Evolutionary conservation across 2,888 invertebrate species (phyloP), one percentile per base, ranked within the genome.

Genomic region (Cepaea hortensis): DNA sequence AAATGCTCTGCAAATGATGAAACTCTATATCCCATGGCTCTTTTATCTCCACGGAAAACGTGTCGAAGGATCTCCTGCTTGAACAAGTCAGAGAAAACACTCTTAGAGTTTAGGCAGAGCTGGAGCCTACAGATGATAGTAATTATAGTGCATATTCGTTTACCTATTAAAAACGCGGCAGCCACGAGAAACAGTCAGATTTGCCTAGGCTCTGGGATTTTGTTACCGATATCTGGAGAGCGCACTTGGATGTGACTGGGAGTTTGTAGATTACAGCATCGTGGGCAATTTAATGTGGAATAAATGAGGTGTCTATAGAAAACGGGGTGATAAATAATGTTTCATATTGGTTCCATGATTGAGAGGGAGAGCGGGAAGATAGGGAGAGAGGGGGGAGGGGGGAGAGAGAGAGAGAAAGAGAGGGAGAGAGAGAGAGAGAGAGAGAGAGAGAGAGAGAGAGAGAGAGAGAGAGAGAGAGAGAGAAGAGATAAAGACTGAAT

Each of bases 1-100:
- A 82, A n/a, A 72, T 72, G 46, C 72, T 50, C 73, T 13, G 68
- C 82, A 82, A 82, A 82, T 82, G 82, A 82, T 82, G 82, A 82
- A 82, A 82, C 73, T 55, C 82, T 50, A 82, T 20, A 70, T 72
- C 7, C 82, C 6, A 55, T 18, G 73, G 72, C 82, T 18, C 72
- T 72, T 82, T 73, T 72, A 72, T 73, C 72, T 73, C 55, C 15
- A 3, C 18, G 7, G 15, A 35, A 72, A 82, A 73, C 72, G 55
- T 82, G 82, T 82, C 72, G 55, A 72, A n/a, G 73, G 82, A 73
- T 82, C 70, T 23, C 18, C 15, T 3, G 82, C 70, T 55, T 82
- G 55, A 3, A 55, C 72, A 61, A 23, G 81, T n/a, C 23, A 81
- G 50, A 81, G 81, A 81, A 81, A 81, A 79, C 79, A 70, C 13